A percentile compares a stretch with the other conserved stretches of the same genome.
These are phyloP conservation scores for Gasteruption jaculator DNA, from an alignment of 2,888 invertebrate genomes.

Conservation along the genomic window DNA sequence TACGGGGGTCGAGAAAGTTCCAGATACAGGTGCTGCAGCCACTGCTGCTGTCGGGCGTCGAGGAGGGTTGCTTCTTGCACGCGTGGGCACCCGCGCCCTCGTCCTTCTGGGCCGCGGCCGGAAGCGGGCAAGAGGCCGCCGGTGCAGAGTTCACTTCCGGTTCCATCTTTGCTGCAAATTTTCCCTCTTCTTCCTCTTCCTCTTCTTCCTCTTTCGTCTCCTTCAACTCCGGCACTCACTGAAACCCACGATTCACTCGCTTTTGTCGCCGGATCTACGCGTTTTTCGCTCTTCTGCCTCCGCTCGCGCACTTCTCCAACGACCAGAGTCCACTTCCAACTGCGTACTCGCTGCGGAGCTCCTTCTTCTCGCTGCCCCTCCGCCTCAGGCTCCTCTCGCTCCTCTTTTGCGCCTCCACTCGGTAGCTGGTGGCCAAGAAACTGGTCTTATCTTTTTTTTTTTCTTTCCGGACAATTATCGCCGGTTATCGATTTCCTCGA, in stretches of 20 bases:
- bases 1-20: constrained; percentile 55
- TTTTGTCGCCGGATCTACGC: not conserved
- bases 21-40: constrained; percentile 51
- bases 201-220: not conserved
- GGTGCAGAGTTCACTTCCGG: constrained; percentile 21
- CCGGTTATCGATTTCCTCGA: no score
- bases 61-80: constrained; percentile 23
- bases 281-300: not conserved
- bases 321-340: no score
- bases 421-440: no score
- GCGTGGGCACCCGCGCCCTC: constrained; percentile 19
- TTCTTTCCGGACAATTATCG: no score
- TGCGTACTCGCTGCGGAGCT: no score
- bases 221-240: constrained; percentile 4
- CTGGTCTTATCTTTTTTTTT: no score
- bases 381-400: no score
- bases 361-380: no score
- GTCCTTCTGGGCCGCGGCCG: constrained; percentile 20
- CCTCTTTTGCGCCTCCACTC: no score
- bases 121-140: constrained; percentile 20
- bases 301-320: no score
- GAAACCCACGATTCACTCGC: constrained; percentile 6
- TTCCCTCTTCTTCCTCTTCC: not conserved
- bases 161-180: constrained; percentile 17
- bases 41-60: constrained; percentile 9